phyloP scores from a whole-genome alignment of 1,140 invertebrate genomes.

The Ylistrum balloti region DNA sequence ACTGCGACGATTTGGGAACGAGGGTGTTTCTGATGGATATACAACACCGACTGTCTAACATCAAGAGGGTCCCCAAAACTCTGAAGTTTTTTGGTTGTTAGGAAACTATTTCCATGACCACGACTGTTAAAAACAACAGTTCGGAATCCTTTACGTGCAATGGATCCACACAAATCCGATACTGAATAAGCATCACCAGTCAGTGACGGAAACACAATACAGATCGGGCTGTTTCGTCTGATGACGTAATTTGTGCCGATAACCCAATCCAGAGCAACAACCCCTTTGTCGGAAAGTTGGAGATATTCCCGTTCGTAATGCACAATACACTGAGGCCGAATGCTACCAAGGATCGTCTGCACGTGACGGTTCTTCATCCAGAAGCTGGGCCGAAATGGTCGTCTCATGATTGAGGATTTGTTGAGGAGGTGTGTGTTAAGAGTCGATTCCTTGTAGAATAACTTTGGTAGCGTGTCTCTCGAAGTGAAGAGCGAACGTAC shows the following conservation, averaged over 20 bases:
- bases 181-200: slow-evolving; percentile 61
- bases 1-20: slow-evolving; percentile 66
- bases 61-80: slow-evolving; percentile 74
- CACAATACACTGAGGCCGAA: slow-evolving; percentile 48
- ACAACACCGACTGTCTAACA: slow-evolving; percentile 72
- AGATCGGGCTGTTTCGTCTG: slow-evolving; percentile 51
- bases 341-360: slow-evolving; percentile 68
- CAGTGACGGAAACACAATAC: slow-evolving; percentile 69
- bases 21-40: slow-evolving; percentile 67
- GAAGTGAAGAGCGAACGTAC: slow-evolving; percentile 56
- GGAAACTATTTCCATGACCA: slow-evolving; percentile 71
- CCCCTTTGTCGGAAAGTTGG: slow-evolving; percentile 76
- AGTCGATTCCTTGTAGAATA: slow-evolving; percentile 71
- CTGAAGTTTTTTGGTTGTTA: slow-evolving; percentile 74
- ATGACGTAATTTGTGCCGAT: not conserved
- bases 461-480: slow-evolving; percentile 53
- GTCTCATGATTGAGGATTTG: slow-evolving; percentile 60
- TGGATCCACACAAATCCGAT: slow-evolving; percentile 51
- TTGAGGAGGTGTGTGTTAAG: slow-evolving; percentile 66
- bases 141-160: slow-evolving; percentile 62
- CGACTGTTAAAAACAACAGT: slow-evolving; percentile 74
- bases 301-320: slow-evolving; percentile 71
- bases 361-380: slow-evolving; percentile 67
- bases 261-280: slow-evolving; percentile 74
- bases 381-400: slow-evolving; percentile 64